Evolutionary conservation across 2,113 vertebrate genomes (phyloP).

Genomic region (Dicrurus megarhynchus): DNA sequence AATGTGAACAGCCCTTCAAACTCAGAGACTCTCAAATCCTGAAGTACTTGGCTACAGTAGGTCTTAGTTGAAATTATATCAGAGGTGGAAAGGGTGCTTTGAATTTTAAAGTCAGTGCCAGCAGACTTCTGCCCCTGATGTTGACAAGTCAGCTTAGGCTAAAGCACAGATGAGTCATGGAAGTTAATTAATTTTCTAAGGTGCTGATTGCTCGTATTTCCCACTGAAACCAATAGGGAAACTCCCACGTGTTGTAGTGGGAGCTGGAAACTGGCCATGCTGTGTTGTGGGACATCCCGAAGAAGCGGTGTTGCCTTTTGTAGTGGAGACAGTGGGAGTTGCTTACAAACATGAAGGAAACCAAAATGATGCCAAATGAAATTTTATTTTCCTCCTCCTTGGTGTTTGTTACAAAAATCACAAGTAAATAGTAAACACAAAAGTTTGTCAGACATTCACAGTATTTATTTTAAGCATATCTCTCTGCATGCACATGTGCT

Average conservation of each 20-base stretch:
- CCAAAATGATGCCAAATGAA: neutral
- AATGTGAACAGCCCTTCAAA: neutral
- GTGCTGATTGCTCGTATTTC: neutral
- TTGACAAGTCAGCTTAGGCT: neutral
- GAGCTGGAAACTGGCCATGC: constrained; percentile 18
- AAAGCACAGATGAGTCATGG: constrained; percentile 5
- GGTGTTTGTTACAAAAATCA: constrained; percentile 6
- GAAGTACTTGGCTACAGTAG: neutral
- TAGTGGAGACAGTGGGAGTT: constrained; percentile 34
- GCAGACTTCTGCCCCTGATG: neutral
- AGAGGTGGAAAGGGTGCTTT: neutral
- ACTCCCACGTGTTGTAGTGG: neutral
- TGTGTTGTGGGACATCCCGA: constrained; percentile 1
- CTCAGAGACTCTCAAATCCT: neutral
- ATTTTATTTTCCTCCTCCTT: constrained; percentile 15
- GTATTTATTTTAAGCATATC: neutral
- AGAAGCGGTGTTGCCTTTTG: constrained; percentile 1
- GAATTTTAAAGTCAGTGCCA: neutral
- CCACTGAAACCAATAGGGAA: constrained; percentile 7
- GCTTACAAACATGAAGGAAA: constrained; percentile 39
- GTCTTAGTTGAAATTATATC: neutral
- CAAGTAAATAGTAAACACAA: neutral
- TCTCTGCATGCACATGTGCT: neutral
- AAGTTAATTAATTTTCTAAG: constrained; percentile 52
- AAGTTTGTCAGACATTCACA: neutral